phyloP scores from a whole-genome alignment of 2,797 vertebrate genomes.

The Mergus octosetaceus region DNA sequence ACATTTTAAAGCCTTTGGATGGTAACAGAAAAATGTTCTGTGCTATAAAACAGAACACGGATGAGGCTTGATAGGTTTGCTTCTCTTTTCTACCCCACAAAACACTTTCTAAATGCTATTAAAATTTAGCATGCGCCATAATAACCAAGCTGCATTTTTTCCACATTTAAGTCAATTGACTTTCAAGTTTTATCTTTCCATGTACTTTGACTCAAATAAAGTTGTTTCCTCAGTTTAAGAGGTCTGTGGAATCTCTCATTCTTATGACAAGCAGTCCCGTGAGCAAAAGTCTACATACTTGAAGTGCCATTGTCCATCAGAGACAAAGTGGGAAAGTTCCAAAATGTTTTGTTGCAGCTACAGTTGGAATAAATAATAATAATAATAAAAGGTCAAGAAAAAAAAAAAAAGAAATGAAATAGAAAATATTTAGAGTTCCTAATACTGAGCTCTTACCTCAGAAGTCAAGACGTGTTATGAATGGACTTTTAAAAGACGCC shows the following conservation, averaged over 20 bases:
- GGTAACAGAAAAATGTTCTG: constrained; percentile 78
- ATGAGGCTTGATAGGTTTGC: constrained; percentile 77
- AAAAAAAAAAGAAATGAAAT: not conserved
- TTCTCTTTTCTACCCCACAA: constrained; percentile 80
- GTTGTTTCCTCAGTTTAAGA: constrained; percentile 38
- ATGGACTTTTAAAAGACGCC: not conserved
- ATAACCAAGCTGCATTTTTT: constrained; percentile 74
- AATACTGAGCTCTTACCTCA: fast-evolving
- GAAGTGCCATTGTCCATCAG: not conserved
- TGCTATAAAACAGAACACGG: constrained; percentile 78
- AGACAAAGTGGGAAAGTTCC: not conserved
- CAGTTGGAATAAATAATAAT: not conserved
- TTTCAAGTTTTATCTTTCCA: constrained; percentile 75
- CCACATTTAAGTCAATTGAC: constrained; percentile 75
- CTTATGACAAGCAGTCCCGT: not conserved
- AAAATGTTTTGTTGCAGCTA: not conserved
- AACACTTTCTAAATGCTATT: constrained; percentile 80
- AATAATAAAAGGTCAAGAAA: too few relatives aligned
- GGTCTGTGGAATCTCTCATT: not conserved
- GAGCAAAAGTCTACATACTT: not conserved
- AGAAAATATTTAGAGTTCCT: not conserved
- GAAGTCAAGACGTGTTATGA: fast-evolving
- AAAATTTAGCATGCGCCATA: constrained; percentile 79
- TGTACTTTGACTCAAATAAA: constrained; percentile 58
- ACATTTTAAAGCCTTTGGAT: constrained; percentile 76